Base-by-base conservation (phyloP, 53 echinoderm and acorn worm genomes). In the Henricia sp. region DNA sequence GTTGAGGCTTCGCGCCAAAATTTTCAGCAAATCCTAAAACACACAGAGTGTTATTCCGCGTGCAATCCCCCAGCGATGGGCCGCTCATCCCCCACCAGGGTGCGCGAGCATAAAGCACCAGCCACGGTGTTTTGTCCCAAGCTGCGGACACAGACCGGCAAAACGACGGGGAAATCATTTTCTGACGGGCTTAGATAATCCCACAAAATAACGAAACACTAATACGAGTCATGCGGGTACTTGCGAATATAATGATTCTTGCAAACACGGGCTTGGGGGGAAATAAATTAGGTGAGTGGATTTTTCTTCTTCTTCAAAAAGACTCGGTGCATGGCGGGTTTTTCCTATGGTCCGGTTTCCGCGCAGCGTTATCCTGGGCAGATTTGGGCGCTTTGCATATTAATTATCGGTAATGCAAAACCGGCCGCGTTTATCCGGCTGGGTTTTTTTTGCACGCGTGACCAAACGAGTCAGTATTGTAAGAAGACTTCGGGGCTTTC, bases 261-360 rank as follows among this genome's bases (percentile, higher is more conserved):
- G 42, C 64, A 80, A 80, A 80, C 64, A 57, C 16, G 48, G 44
- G 80, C 80, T 80, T 50, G 10, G 60, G 30, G n/a, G 70, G 33
- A 80, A 80, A 44, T 80, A 63, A 80, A 80, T 80, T 80, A 64
- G 44, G 52, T 64, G 80, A 80, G 80, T 63, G 62, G 17, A 37
- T 33, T 64, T 56, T 56, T 19, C 24, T 56, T 12, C 27, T 11
- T 21, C 56, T 56, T 27, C 56, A 3, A 28, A n/a, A 16, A 56
- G n/a, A 28, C 21, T 2, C 10, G 39, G 68, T 21, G 4, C 66
- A 10, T 13, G 27, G 64, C 17, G 12, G 33, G 33, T n/a, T 13
- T 41, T n/a, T n/a, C n/a, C 32, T 29, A 20, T 68, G 41, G 40
- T 68, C 32, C 38, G 68, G 40, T 40, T 68, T 68, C 68, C 20